Conservation (phyloP, 2,888 invertebrate genomes). For the Leptinotarsa juncta region DNA sequence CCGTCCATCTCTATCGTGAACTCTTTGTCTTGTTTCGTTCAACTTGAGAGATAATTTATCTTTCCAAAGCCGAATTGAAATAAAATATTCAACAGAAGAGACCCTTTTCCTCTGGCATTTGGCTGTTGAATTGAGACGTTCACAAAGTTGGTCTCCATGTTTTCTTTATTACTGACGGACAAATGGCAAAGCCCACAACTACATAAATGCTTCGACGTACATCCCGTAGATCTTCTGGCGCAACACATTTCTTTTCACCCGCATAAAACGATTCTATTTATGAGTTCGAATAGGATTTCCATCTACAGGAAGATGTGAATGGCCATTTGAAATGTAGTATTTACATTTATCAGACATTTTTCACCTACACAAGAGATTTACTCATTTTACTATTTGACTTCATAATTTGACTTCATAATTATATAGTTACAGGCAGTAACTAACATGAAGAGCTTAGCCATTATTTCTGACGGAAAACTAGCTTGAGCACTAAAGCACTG, state of each 20-base stretch:
- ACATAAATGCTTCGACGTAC: constrained; percentile 24
- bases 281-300: neutral
- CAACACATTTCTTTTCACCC: constrained; percentile 13
- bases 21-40: constrained; percentile 12
- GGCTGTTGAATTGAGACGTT: constrained; percentile 47
- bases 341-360: too few relatives aligned
- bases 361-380: too few relatives aligned
- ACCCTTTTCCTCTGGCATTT: constrained; percentile 28
- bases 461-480: too few relatives aligned
- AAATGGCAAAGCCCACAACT: constrained; percentile 29
- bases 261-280: constrained; percentile 6
- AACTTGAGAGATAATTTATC: constrained; percentile 22
- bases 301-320: neutral
- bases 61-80: constrained; percentile 25
- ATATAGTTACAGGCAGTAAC: too few relatives aligned
- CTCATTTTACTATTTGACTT: too few relatives aligned
- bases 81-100: constrained; percentile 35
- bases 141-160: constrained; percentile 45
- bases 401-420: too few relatives aligned
- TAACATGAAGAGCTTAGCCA: too few relatives aligned
- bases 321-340: too few relatives aligned
- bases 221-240: constrained; percentile 9
- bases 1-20: neutral
- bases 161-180: constrained; percentile 47
- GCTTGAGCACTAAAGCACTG: too few relatives aligned